phyloP scores from a whole-genome alignment of 2,888 invertebrate genomes.

The Amiota minor region DNA sequence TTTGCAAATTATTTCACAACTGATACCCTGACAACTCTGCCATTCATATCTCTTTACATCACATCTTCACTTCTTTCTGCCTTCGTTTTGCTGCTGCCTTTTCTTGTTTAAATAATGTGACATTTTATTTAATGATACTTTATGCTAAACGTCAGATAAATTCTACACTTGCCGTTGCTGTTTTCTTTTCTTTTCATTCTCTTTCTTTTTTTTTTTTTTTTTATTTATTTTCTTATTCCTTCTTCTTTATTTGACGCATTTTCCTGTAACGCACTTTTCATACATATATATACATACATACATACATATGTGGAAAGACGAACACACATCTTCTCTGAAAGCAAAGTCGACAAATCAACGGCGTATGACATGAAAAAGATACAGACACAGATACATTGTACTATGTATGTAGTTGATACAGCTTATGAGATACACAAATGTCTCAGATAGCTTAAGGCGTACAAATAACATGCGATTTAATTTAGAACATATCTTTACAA shows the following conservation, averaged over 20 bases:
- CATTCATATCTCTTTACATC: not conserved
- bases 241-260: constrained; percentile 16
- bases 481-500: not conserved
- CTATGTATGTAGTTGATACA: not conserved
- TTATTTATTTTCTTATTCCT: not conserved
- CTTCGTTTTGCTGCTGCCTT: not conserved
- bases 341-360: no score
- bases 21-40: constrained; percentile 1
- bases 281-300: no score
- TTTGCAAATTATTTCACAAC: not conserved
- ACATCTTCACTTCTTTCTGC: not conserved
- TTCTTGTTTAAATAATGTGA: constrained; percentile 19
- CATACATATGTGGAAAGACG: not conserved
- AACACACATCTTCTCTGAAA: not conserved
- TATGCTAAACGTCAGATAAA: constrained; percentile 31
- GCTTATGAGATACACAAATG: not conserved
- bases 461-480: constrained; percentile 25
- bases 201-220: not conserved
- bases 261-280: no score
- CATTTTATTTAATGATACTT: constrained; percentile 26
- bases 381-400: constrained; percentile 5
- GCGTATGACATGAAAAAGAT: not conserved
- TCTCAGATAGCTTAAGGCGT: constrained; percentile 22
- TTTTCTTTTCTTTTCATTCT: not conserved
- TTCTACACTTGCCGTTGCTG: not conserved